Evolutionary conservation across 1,140 invertebrate genomes (phyloP), one percentile per base, ranked within the genome.

Genomic region (Leptoteleia sp.): DNA sequence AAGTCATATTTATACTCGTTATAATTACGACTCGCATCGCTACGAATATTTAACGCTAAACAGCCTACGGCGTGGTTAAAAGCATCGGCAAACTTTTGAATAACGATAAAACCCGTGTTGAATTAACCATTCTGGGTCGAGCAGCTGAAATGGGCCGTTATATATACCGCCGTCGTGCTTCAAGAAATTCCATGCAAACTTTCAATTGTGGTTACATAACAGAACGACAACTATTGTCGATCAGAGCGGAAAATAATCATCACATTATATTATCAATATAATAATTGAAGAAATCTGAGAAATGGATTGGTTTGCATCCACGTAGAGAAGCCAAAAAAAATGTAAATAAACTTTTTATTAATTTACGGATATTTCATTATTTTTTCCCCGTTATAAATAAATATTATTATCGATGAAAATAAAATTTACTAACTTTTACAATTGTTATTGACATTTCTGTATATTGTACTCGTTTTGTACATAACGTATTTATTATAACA

Each of bases 31-130:
- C 8, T 29, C 6, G 6, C 6, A 8, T 29, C 7, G 4, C 6
- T 6, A 7, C 7, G 7, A 11, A 40, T 40, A 40, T 40, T 16
- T 40, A 40, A 15, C 13, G 37, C 0, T 43, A 43, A 29, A 57
- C 33, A 57, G 29, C 13, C 40, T 35, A 6, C 16, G 16, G 6
- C 2, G 35, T 19, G 43, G 68, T 55, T 62, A 62, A 37, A 52
- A 55, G 17, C 40, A 62, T 45, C 48, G 29, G 25, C 9, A 62
- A 72, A 54, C 40, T 73, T 65, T 35, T 50, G 52, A 57, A 57
- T 59, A 42, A 57, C 70, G 50, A 65, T 65, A 65, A 73, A 73
- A 57, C 50, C 59, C 29, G 40, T 45, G 57, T 62, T 72, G 31
- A 73, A 73, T 73, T 50, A 65, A 40, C 47, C 33, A 61, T 47